phyloP scores from a whole-genome alignment of 2,113 vertebrate species.

The Ceyx margarethae region DNA sequence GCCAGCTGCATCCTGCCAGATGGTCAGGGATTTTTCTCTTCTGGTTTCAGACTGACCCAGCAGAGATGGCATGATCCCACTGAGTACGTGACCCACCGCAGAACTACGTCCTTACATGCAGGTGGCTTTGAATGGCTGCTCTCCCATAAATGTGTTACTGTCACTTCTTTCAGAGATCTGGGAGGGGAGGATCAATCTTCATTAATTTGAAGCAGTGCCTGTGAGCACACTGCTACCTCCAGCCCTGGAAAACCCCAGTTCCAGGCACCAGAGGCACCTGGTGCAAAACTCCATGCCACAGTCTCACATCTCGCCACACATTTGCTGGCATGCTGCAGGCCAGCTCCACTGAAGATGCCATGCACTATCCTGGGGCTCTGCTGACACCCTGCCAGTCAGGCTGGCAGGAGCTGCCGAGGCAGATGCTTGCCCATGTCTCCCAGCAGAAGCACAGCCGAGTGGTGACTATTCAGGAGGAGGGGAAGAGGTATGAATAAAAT shows the following conservation, averaged over 20 bases:
- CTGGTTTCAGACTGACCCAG: constrained; percentile 12
- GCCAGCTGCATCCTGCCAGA: constrained; percentile 35
- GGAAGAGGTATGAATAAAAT: not conserved
- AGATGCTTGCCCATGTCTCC: constrained; percentile 34
- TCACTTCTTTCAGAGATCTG: not conserved
- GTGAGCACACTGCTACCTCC: not conserved
- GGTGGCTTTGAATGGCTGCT: not conserved
- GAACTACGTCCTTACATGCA: not conserved
- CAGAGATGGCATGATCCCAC: constrained; percentile 3
- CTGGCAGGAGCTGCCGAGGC: constrained; percentile 35
- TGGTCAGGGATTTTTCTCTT: constrained; percentile 34
- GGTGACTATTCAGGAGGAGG: not conserved
- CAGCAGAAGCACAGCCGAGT: not conserved
- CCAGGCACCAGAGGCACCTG: constrained; percentile 13
- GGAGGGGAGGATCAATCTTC: constrained; percentile 11
- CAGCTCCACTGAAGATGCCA: not conserved
- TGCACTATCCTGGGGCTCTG: not conserved
- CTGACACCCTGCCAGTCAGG: constrained; percentile 36
- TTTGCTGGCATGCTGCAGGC: not conserved
- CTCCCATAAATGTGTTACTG: not conserved
- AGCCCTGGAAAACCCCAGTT: not conserved
- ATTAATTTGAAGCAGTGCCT: constrained; percentile 5
- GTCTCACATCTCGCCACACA: not conserved
- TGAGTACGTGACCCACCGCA: not conserved
- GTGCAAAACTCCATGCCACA: not conserved